These are phyloP conservation scores for Drosophila setosimentum DNA, from an alignment of 2,888 invertebrate genomes.

Conservation along the genomic window DNA sequence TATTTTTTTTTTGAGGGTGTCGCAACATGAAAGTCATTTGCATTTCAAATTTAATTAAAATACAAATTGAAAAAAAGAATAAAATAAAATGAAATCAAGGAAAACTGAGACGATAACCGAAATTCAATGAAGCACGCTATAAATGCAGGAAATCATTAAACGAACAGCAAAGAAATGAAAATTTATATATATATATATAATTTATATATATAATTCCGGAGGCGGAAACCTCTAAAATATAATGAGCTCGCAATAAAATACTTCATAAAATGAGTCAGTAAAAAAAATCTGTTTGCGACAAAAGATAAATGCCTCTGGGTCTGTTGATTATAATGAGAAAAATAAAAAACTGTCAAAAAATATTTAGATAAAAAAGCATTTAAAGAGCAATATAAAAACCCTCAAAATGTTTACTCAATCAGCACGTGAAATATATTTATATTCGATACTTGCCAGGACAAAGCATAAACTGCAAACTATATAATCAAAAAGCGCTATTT, in stretches of 20 bases:
- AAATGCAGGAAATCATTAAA: constrained; percentile 26
- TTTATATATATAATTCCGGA: constrained; percentile 5
- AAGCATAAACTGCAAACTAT: not conserved
- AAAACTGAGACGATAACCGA: constrained; percentile 7
- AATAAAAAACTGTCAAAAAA: not conserved
- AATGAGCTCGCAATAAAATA: constrained; percentile 41
- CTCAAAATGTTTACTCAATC: not conserved
- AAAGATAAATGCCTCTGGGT: not conserved
- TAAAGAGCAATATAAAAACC: not conserved
- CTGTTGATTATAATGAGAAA: not conserved
- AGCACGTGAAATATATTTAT: not conserved
- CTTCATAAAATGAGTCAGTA: constrained; percentile 13
- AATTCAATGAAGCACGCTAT: constrained; percentile 37
- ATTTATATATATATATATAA: not conserved
- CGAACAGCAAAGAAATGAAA: constrained; percentile 3
- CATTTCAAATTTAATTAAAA: constrained; percentile 69
- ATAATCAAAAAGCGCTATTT: not conserved
- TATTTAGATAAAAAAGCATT: not conserved
- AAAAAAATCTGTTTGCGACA: not conserved
- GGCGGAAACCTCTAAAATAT: constrained; percentile 37
- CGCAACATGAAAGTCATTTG: constrained; percentile 50
- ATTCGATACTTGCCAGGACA: not conserved
- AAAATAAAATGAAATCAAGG: constrained; percentile 30
- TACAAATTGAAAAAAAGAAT: constrained; percentile 56
- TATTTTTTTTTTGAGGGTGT: not conserved